These are phyloP conservation scores for Oegoconia quadripuncta DNA, from an alignment of 2,888 invertebrate genomes.

Conservation along the genomic window DNA sequence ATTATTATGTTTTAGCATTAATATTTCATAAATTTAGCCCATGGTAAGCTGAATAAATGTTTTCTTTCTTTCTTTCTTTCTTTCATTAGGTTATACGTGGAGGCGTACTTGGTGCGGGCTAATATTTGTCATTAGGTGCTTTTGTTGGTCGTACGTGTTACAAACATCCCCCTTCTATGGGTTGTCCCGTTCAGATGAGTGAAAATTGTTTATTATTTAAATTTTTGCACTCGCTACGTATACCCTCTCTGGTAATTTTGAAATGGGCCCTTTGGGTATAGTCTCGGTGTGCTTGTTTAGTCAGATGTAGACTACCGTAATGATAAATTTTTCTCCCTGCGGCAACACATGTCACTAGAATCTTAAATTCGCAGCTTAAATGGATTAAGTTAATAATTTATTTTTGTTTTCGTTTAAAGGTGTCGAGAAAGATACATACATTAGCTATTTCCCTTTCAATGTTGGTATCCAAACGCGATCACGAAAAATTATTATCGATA, in stretches of 20 bases:
- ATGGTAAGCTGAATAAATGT: too few species aligned
- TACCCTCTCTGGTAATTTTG: slow-evolving; percentile 48
- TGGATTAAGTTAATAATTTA: too few species aligned
- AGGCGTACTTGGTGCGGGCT: slow-evolving; percentile 46
- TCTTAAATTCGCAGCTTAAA: too few species aligned
- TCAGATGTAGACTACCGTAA: slow-evolving; percentile 21
- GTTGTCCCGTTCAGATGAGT: slow-evolving; percentile 48
- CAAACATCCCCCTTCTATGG: slow-evolving; percentile 40
- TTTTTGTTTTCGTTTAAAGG: slow-evolving; percentile 3
- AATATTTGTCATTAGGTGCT: slow-evolving; percentile 72
- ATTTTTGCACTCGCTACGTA: slow-evolving; percentile 51
- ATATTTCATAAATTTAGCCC: too few species aligned
- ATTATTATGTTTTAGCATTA: too few species aligned
- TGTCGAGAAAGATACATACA: slow-evolving; percentile 18
- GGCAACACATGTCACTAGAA: too few species aligned
- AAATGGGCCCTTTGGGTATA: slow-evolving; percentile 61
- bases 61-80: too few species aligned
- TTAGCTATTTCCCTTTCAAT: slow-evolving; percentile 41
- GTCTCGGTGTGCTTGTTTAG: slow-evolving; percentile 18
- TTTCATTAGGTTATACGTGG: too few species aligned
- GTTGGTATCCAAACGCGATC: slow-evolving; percentile 51
- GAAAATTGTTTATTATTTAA: slow-evolving; percentile 62
- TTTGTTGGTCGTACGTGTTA: slow-evolving; percentile 60
- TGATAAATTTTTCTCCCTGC: too few species aligned
- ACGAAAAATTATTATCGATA: slow-evolving; percentile 60